These are phyloP conservation scores for Papilio polytes DNA, from an alignment of 1,140 invertebrate species.

Conservation along the genomic window DNA sequence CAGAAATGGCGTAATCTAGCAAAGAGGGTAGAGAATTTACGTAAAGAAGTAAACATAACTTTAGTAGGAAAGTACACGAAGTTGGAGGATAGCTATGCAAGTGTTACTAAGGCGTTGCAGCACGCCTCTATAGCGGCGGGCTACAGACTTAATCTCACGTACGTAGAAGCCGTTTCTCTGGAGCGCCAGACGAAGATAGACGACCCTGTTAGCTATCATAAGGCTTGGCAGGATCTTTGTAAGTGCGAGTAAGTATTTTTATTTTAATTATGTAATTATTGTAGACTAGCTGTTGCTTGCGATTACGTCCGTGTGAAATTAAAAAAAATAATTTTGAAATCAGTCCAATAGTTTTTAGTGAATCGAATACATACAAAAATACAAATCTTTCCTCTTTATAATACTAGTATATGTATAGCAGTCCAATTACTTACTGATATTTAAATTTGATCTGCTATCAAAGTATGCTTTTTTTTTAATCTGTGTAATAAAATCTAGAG, in stretches of 20 bases:
- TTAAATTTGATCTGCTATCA: too few species aligned
- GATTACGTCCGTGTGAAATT: too few species aligned
- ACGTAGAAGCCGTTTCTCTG: conserved; percentile 95
- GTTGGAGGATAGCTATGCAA: conserved; percentile 98
- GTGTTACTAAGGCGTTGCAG: conserved; percentile 97
- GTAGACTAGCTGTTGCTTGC: not conserved
- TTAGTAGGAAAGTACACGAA: conserved; percentile 99
- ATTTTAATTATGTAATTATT: not conserved
- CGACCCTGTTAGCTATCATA: conserved; percentile 94
- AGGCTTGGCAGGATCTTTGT: conserved; percentile 97
- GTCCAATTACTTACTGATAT: too few species aligned
- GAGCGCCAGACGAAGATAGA: conserved; percentile 89
- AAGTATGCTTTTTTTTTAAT: too few species aligned
- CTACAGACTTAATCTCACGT: conserved; percentile 94
- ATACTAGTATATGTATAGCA: too few species aligned
- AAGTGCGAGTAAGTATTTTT: conserved; percentile 90
- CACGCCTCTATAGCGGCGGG: conserved; percentile 95
- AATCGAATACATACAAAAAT: too few species aligned
- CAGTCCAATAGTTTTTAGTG: too few species aligned
- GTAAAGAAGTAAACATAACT: conserved; percentile 94
- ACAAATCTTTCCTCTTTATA: too few species aligned
- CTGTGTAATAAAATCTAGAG: not conserved
- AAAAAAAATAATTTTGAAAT: too few species aligned
- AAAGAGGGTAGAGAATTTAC: conserved; percentile 91
- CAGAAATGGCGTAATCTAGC: conserved; percentile 96